Conservation (phyloP, 1,140 invertebrate genomes). For the Dreissena polymorpha region DNA sequence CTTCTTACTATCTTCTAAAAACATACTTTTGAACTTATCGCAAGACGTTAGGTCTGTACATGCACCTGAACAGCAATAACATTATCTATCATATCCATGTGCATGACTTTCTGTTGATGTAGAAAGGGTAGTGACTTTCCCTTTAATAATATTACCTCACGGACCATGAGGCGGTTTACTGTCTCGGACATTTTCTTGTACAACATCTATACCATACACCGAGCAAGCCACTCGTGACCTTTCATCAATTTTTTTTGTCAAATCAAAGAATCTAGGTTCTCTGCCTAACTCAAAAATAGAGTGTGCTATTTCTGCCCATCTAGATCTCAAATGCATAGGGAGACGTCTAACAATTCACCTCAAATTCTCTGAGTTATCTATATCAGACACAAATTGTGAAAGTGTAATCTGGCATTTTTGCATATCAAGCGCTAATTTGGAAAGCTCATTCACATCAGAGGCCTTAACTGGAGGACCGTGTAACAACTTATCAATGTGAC, state of each 20-base stretch:
- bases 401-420: not conserved
- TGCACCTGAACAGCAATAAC: not conserved
- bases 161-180: not conserved
- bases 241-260: not conserved
- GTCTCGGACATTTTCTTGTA: not conserved
- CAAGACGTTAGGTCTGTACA: not conserved
- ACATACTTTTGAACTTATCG: not conserved
- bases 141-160: not conserved
- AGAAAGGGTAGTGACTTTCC: too few species aligned
- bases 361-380: slow-evolving; percentile 10
- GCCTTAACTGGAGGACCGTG: not conserved
- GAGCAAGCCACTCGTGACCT: not conserved
- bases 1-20: not conserved
- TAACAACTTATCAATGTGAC: slow-evolving; percentile 9
- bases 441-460: not conserved
- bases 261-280: slow-evolving; percentile 4
- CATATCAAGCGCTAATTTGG: not conserved
- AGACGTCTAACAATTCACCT: slow-evolving; percentile 5
- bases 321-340: not conserved
- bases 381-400: not conserved
- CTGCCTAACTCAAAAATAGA: not conserved
- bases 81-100: not conserved
- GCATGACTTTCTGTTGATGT: too few species aligned
- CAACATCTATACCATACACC: slow-evolving; percentile 9
- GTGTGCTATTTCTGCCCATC: slow-evolving; percentile 2